Evolutionary conservation across 2,797 vertebrate genomes (phyloP).

Genomic region (Sebastes matsubarae): DNA sequence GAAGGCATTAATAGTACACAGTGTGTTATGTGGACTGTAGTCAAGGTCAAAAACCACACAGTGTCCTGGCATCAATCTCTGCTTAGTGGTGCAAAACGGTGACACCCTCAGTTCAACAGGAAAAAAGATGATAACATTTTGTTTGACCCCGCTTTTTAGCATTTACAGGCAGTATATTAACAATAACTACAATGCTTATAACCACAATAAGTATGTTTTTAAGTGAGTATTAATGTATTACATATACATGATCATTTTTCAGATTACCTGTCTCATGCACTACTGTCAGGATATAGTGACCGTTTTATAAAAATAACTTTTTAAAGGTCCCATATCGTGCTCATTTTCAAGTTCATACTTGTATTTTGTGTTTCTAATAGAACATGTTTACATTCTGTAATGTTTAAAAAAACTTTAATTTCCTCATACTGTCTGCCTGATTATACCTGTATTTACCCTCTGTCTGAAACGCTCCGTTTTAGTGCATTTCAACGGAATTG

Average conservation of each 20-base stretch:
- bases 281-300: no score
- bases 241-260: no score
- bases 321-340: no score
- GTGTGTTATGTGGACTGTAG: conserved; percentile 17
- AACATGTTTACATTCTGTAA: fast-evolving
- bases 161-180: neutral
- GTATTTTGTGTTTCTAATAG: no score
- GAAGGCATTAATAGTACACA: conserved; percentile 21
- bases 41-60: conserved; percentile 41
- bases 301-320: no score
- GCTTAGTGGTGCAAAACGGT: neutral
- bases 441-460: no score
- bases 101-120: neutral
- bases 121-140: neutral
- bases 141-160: neutral
- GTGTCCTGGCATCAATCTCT: neutral
- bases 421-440: fast-evolving
- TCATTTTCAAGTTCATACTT: no score
- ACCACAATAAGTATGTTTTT: neutral
- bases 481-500: no score
- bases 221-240: neutral
- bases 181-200: neutral
- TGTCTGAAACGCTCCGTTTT: no score
- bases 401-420: no score
- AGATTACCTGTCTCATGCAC: no score